Percentiles rank a stretch among this genome's conserved stretches.
Evolutionary conservation across 1,140 invertebrate species (phyloP).

Genomic region (Diachasmimorpha longicaudata): DNA sequence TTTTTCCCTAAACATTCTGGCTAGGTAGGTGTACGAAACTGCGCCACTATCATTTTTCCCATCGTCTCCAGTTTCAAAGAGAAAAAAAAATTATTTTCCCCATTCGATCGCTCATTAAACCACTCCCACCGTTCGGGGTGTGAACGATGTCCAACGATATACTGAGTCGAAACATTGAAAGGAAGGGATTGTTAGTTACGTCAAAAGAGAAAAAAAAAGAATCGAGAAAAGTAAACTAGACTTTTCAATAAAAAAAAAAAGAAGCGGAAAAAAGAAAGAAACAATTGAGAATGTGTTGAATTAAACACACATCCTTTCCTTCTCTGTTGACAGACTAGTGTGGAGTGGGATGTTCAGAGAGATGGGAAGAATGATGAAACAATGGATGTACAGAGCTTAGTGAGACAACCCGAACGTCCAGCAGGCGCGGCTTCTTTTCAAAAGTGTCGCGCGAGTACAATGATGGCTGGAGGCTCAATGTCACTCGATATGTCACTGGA

Average conservation of each 20-base stretch:
- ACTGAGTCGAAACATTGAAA: slow-evolving; percentile 21
- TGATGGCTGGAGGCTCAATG: slow-evolving; percentile 47
- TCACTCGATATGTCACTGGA: slow-evolving; percentile 44
- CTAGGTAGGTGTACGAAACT: slow-evolving; percentile 23
- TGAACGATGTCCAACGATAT: not conserved
- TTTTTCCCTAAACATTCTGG: slow-evolving; percentile 10
- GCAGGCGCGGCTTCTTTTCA: slow-evolving; percentile 37
- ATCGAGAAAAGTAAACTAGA: slow-evolving; percentile 40
- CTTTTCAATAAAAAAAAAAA: slow-evolving; percentile 33
- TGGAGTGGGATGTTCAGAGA: slow-evolving; percentile 52
- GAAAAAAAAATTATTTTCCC: not conserved
- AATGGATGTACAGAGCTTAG: slow-evolving; percentile 47
- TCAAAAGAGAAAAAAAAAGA: slow-evolving; percentile 5
- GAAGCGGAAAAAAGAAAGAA: slow-evolving; percentile 35
- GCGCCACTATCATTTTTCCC: slow-evolving; percentile 9
- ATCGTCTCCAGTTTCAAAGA: slow-evolving; percentile 12
- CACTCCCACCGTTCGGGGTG: not conserved
- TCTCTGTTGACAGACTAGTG: slow-evolving; percentile 73
- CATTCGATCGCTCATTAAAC: slow-evolving; percentile 14
- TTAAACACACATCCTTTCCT: slow-evolving; percentile 70
- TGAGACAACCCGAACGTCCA: slow-evolving; percentile 38
- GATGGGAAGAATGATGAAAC: slow-evolving; percentile 56
- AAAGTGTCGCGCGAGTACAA: slow-evolving; percentile 47
- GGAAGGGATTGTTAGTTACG: slow-evolving; percentile 22
- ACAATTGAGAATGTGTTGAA: slow-evolving; percentile 49